Base-by-base conservation (phyloP, 2,797 vertebrate species). In the Threskiornis aethiopicus region DNA sequence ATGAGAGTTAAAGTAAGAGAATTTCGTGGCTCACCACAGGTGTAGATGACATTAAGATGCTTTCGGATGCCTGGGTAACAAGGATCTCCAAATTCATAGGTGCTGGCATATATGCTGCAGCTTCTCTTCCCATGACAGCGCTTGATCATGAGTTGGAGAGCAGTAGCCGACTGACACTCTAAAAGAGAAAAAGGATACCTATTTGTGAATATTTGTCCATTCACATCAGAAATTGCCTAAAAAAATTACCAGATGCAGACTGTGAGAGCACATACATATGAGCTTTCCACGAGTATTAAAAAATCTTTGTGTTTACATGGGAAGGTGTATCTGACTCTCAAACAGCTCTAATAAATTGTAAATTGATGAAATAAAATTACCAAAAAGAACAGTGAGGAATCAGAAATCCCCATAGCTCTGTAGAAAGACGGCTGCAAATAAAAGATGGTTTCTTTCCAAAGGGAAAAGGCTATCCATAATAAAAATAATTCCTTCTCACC, bases 1-100 rank as follows among this genome's bases (percentile, higher is more conserved):
- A 1, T 6, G 19, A 87, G 33, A 71, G 22, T 47, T 39, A 81
- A 41, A 91, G 28, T 26, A 61, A 78, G 57, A 92, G 25, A 71
- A 86, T 31, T 83, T 59, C 21, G 10, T 39, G 54, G 97, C 99
- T 98, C 97, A 99, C 99, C 99, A 93, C 99, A 99, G 75, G 99
- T 99, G 97, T 99, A 99, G 96, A 99, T 99, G 92, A 99, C 98
- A 69, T 98, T 99, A 90, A 99, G 99, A 96, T 99, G 99, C 96
- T 99, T 99, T 97, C 98, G 99, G 91, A 98, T 98, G 72, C 99
- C 99, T 2, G 98, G 97, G 95, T 99, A 99, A 96, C 99, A 99
- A 7, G 99, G 99, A 86, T 99, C 99, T 84, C 99, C 99, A 92
- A 99, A 99, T 83, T 99, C 99, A 94, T 98, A 98, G 41, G 98